These are phyloP conservation scores for Syngnathus floridae DNA, from an alignment of 2,113 vertebrate species.

Conservation along the genomic window DNA sequence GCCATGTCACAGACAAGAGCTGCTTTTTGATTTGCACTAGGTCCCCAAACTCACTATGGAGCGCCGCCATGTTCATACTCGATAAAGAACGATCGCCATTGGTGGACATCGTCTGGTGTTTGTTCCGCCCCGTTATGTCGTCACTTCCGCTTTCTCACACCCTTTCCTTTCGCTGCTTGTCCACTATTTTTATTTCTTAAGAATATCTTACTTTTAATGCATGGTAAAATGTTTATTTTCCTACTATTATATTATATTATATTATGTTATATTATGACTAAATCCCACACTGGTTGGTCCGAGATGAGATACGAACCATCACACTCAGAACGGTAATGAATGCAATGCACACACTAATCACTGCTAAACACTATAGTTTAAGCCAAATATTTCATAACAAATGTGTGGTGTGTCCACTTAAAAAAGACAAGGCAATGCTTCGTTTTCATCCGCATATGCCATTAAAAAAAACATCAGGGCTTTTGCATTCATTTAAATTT, in stretches of 20 bases:
- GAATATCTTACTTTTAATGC: not conserved
- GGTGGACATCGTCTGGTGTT: conserved; percentile 27
- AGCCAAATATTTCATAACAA: not conserved
- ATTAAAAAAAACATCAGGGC: not conserved
- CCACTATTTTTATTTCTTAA: too few species aligned
- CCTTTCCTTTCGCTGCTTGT: not conserved
- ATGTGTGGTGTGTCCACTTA: not conserved
- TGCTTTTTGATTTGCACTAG: conserved; percentile 89
- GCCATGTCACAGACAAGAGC: conserved; percentile 80
- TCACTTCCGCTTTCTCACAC: conserved; percentile 17
- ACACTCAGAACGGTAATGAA: too few species aligned
- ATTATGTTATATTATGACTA: too few species aligned
- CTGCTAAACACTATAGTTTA: too few species aligned
- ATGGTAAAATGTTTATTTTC: not conserved
- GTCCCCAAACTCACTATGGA: conserved; percentile 76
- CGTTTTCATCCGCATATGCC: not conserved
- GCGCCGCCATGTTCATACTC: conserved; percentile 74
- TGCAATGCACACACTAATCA: too few species aligned
- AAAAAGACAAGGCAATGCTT: not conserved
- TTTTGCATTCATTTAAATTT: not conserved
- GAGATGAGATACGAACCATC: too few species aligned
- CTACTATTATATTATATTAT: not conserved
- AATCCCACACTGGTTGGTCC: too few species aligned
- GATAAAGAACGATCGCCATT: conserved; percentile 27
- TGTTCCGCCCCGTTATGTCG: conserved; percentile 7